phyloP scores from a whole-genome alignment of 2,113 vertebrate genomes.

The Strix aluco region DNA sequence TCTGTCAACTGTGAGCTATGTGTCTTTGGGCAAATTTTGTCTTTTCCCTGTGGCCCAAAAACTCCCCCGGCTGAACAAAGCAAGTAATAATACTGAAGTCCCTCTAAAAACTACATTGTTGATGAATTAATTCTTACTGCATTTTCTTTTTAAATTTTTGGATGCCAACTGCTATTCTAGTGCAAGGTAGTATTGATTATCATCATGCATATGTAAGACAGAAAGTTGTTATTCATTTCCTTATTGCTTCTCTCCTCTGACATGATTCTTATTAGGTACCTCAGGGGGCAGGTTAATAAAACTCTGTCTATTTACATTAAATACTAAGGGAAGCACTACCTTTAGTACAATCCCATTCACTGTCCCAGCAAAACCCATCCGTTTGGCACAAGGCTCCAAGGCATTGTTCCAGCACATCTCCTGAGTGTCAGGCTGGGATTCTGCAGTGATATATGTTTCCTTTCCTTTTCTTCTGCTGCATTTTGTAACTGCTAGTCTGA shows the following conservation, averaged over 20 bases:
- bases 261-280: background rate
- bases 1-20: background rate
- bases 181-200: constrained; percentile 38
- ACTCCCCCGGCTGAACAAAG: background rate
- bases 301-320: background rate
- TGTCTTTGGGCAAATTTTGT: background rate
- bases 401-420: background rate
- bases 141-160: background rate
- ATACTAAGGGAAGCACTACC: background rate
- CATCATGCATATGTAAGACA: background rate
- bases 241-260: background rate
- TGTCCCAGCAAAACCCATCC: background rate
- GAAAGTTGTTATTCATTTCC: constrained; percentile 21
- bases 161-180: background rate
- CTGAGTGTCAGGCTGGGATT: background rate
- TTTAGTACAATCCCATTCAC: background rate
- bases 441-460: background rate
- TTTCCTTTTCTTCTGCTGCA: background rate
- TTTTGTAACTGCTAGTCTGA: background rate
- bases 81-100: background rate
- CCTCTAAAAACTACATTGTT: background rate
- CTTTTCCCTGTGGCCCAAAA: background rate
- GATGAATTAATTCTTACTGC: background rate
- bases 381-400: background rate
- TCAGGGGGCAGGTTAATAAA: constrained; percentile 24